Evolutionary conservation across 1,140 invertebrate genomes (phyloP).

Genomic region (Arion vulgaris): DNA sequence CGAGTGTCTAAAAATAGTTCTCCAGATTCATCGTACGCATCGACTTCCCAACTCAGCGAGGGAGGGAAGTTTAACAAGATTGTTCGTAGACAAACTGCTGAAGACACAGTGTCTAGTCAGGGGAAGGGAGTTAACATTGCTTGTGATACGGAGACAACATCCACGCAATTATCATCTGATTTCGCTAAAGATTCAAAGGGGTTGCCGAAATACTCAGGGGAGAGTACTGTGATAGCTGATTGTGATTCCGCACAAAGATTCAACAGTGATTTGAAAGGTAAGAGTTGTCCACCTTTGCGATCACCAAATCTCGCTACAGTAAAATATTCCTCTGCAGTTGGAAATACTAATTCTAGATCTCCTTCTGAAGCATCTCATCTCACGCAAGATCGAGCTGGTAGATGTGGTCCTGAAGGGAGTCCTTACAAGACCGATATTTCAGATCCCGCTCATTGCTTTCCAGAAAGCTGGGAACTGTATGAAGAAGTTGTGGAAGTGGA

Average conservation of each 20-base stretch:
- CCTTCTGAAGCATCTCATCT: not conserved
- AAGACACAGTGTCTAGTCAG: not conserved
- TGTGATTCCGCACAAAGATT: conserved; percentile 21
- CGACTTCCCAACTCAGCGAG: not conserved
- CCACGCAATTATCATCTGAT: too few species aligned
- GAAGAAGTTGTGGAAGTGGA: conserved; percentile 26
- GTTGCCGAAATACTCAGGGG: not conserved
- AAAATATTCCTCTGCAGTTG: not conserved
- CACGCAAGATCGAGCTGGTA: not conserved
- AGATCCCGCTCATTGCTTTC: not conserved
- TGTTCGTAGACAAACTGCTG: not conserved
- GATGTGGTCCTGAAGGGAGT: not conserved
- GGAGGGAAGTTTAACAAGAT: not conserved
- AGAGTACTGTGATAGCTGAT: conserved; percentile 12
- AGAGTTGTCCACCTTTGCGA: not conserved
- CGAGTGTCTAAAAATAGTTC: not conserved
- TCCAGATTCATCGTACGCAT: not conserved
- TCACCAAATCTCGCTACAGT: not conserved
- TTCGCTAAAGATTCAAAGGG: not conserved
- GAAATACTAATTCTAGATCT: not conserved
- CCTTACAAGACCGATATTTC: not conserved
- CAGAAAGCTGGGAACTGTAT: conserved; percentile 31
- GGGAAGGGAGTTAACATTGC: not conserved
- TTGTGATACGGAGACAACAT: not conserved
- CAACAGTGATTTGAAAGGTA: conserved; percentile 16